Evolutionary conservation across 2,888 invertebrate species (phyloP).

Genomic region (Erpobdella octoculata): DNA sequence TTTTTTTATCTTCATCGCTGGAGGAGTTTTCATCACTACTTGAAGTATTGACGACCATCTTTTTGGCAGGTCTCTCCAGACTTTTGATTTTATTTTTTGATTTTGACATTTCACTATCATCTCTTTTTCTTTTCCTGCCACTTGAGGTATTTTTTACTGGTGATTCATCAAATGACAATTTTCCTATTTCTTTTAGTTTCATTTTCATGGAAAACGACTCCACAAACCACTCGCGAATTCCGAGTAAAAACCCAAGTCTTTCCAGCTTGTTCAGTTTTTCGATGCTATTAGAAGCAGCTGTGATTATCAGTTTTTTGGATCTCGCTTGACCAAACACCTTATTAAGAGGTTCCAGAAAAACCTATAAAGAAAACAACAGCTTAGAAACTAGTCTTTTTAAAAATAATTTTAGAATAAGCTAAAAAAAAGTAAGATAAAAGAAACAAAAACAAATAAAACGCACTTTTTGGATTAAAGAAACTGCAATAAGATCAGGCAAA

Average conservation of each 20-base stretch:
- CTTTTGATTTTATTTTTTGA: no score
- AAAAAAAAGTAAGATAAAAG: not conserved
- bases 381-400: not conserved
- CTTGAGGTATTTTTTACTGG: not conserved
- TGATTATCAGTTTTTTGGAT: slow-evolving; percentile 43
- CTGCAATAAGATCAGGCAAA: not conserved
- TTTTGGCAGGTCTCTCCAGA: no score
- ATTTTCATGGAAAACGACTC: slow-evolving; percentile 36
- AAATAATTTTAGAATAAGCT: not conserved
- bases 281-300: slow-evolving; percentile 27
- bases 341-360: slow-evolving; percentile 47
- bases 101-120: no score
- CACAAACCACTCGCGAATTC: slow-evolving; percentile 45
- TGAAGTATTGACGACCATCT: no score
- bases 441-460: not conserved
- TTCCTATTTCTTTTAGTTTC: slow-evolving; percentile 26
- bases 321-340: slow-evolving; percentile 46
- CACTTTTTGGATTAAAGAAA: not conserved
- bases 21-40: no score
- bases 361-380: slow-evolving; percentile 35
- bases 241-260: slow-evolving; percentile 44
- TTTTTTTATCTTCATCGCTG: no score
- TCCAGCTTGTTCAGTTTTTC: slow-evolving; percentile 38
- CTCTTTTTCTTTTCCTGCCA: slow-evolving; percentile 25
- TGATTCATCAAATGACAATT: not conserved